A percentile compares a stretch with the other conserved stretches of the same genome.
Conservation (phyloP, 2,888 invertebrate species). For the Coelinius sp. region DNA sequence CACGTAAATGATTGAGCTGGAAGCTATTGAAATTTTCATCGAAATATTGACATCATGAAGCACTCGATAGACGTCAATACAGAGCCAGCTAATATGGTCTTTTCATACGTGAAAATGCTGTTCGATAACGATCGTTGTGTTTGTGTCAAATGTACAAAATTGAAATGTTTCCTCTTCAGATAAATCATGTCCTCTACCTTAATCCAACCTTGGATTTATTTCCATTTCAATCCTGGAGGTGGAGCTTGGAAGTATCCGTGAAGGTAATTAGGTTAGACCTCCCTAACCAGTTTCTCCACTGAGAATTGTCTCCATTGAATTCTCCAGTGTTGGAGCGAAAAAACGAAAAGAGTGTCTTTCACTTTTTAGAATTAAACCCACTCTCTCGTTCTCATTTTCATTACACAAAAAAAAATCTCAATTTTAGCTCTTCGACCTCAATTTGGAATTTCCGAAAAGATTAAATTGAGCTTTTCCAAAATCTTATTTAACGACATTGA, state of each 20-base stretch:
- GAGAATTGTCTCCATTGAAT: conserved; percentile 3
- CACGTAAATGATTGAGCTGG: neutral
- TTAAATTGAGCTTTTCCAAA: too few relatives aligned
- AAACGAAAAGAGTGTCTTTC: neutral
- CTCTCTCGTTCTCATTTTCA: neutral
- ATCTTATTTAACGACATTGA: too few relatives aligned
- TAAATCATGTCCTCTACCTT: conserved; percentile 4
- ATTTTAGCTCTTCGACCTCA: too few relatives aligned
- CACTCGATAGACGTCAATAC: neutral
- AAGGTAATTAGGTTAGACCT: conserved; percentile 22
- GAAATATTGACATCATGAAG: neutral
- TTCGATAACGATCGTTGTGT: too few relatives aligned
- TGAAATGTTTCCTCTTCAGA: neutral
- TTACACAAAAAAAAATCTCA: neutral
- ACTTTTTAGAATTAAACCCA: neutral
- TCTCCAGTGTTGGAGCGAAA: neutral
- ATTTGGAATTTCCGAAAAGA: too few relatives aligned
- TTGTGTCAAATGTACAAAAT: too few relatives aligned
- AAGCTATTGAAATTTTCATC: neutral
- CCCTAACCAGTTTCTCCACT: neutral
- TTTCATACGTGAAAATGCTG: too few relatives aligned
- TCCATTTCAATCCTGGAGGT: conserved; percentile 26
- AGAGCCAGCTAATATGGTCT: too few relatives aligned
- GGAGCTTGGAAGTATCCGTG: neutral
- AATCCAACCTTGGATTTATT: conserved; percentile 35